Base-by-base conservation (phyloP, 1,140 invertebrate species). In the Pogonomyrmex barbatus region DNA sequence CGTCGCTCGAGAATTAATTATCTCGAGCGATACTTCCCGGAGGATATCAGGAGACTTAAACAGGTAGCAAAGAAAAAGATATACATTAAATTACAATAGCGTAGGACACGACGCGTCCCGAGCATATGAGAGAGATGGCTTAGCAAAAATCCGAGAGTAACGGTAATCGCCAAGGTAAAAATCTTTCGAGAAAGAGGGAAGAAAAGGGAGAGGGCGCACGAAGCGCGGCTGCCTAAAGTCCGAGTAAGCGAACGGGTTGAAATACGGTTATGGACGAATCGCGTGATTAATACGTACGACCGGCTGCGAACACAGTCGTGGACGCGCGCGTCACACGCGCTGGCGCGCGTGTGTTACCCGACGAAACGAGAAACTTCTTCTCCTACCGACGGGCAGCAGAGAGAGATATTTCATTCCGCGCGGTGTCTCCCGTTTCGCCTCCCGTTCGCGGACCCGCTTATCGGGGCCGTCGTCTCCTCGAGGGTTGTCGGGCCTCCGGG, bases 241-340 rank as follows among this genome's bases (percentile, higher is more conserved):
- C 52, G 50, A 56, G 60, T 52, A 52, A 84, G 70, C 81, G 33
- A 33, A 45, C 82, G 71, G 68, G 62, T 82, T 93, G 89, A 93
- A 91, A 93, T 93, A 93, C 87, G 92, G 88, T 93, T 93, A 93
- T 92, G 92, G 91, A 90, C 87, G 91, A 93, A 93, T 93, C 91
- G 93, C 92, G 91, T 93, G 93, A 94, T 94, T 94, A 93, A 94
- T 93, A 93, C 90, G 90, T 92, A 92, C 90, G 79, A 83, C 58
- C 84, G 30, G 42, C 50, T 78, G 47, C 89, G 71, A 63, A 78
- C 79, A 86, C 87, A 68, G 60, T 42, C 70, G 68, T 68, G 62
- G 42, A 73, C 77, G 65, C 81, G 81, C 58, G 75, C 47, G 88
- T 54, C 76, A 60, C 65, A 30, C 47, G 86, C 67, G 58, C 52